Base-by-base conservation (phyloP, 2,888 invertebrate genomes). In the Cheilosia grossa region DNA sequence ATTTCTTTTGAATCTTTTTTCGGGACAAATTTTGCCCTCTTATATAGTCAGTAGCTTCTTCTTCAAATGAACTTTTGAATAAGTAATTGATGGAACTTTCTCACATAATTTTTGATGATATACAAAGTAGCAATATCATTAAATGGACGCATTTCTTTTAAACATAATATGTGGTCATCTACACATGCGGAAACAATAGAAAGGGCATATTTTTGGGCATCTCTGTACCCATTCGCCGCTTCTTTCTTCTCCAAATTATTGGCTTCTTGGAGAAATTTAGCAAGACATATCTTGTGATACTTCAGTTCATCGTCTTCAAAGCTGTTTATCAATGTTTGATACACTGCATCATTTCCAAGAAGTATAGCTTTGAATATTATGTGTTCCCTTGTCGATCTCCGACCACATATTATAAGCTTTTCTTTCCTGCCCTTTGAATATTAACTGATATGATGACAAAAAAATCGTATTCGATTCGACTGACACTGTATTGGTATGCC, bases 261-360 rank as follows among this genome's bases (percentile, higher is more conserved):
- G 15, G 53, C 66, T 40, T 61, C 44, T 44, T 61, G 61, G 4
- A 53, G 40, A 66, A 53, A 66, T 51, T 40, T 33, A 53, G 66
- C 66, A 37, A 66, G 49, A n/a, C 61, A 30, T 61, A 7, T 24
- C 24, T 53, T 66, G 15, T 53, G 37, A n/a, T 66, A 66, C 10
- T 53, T 49, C 24, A 66, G 2, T 61, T 27, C 51, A 40, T 53
- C 66, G 51, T 53, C 27, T 21, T 40, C 17, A 2, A 15, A 9
- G 40, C 51, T 53, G 40, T 24, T 37, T 27, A 19, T 53, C 40
- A 66, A 42, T 33, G 9, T 51, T 51, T 66, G 51, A 42, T 42
- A 42, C 40, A n/a, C n/a, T n/a, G n/a, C n/a, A n/a, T n/a, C n/a
- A n/a, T n/a, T n/a, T n/a, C n/a, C n/a, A n/a, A n/a, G n/a, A n/a